Percentiles rank a stretch among this genome's conserved stretches.
Evolutionary conservation across 2,888 invertebrate genomes (phyloP).

Genomic region (Drosophila greeni): DNA sequence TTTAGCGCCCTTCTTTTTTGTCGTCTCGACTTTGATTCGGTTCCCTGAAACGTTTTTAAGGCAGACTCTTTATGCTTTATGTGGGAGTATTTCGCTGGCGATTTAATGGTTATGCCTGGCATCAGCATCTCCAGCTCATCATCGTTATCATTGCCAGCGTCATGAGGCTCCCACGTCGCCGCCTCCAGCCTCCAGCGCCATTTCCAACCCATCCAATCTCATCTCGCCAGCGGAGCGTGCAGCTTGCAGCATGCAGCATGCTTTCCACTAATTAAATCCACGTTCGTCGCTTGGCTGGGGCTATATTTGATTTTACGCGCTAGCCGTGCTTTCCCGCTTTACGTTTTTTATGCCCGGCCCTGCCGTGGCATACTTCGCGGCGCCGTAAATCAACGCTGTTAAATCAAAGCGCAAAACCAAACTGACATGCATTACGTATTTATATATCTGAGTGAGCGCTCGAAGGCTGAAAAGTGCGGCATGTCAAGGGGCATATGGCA

Average conservation of each 20-base stretch:
- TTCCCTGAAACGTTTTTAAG: slow-evolving; percentile 14
- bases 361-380: slow-evolving; percentile 40
- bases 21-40: slow-evolving; percentile 3
- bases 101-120: slow-evolving; percentile 25
- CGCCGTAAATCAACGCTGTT: slow-evolving; percentile 65
- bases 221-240: slow-evolving; percentile 34
- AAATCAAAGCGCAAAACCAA: slow-evolving; percentile 69
- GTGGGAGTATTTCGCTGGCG: slow-evolving; percentile 10
- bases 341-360: slow-evolving; percentile 6
- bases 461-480: slow-evolving; percentile 27
- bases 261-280: slow-evolving; percentile 66
- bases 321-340: slow-evolving; percentile 8
- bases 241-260: slow-evolving; percentile 22
- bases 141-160: slow-evolving; percentile 17
- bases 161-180: not conserved
- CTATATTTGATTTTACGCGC: slow-evolving; percentile 29
- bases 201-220: slow-evolving; percentile 21
- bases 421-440: slow-evolving; percentile 69
- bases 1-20: not conserved
- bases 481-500: slow-evolving; percentile 14
- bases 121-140: slow-evolving; percentile 5
- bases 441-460: slow-evolving; percentile 52
- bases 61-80: slow-evolving; percentile 13
- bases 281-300: slow-evolving; percentile 34
- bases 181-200: not conserved